Conservation (phyloP, 2,888 invertebrate genomes). For the Rhamnusium bicolor region DNA sequence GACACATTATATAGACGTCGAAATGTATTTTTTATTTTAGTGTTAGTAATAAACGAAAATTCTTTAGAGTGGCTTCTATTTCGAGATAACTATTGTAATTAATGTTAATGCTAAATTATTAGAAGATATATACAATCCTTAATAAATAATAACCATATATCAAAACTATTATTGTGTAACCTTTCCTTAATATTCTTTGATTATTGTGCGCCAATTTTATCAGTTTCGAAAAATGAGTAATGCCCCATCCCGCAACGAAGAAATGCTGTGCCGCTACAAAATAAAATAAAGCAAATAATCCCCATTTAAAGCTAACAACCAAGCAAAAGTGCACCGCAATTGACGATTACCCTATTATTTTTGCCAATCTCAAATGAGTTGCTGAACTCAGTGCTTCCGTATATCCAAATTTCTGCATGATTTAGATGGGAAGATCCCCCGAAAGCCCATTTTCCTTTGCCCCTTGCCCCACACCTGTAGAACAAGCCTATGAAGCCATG, state of each 20-base stretch:
- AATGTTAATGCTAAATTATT: no score
- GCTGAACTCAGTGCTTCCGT: constrained; percentile 63
- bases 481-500: constrained; percentile 71
- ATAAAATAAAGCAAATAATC: constrained; percentile 24
- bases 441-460: constrained; percentile 68
- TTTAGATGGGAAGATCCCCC: constrained; percentile 69
- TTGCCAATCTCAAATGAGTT: constrained; percentile 64
- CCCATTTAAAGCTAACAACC: constrained; percentile 9
- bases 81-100: no score
- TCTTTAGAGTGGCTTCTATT: no score
- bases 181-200: no score
- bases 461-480: constrained; percentile 72
- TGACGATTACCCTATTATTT: constrained; percentile 54
- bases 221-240: neutral
- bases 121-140: no score
- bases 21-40: no score
- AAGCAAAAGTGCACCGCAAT: constrained; percentile 41
- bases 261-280: constrained; percentile 27
- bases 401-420: constrained; percentile 66
- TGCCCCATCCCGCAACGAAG: constrained; percentile 22
- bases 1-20: no score
- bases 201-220: neutral
- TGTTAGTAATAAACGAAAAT: no score
- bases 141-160: no score
- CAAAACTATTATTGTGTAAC: no score